Base-by-base conservation (phyloP, 2,797 vertebrate genomes). In the Prionace glauca region DNA sequence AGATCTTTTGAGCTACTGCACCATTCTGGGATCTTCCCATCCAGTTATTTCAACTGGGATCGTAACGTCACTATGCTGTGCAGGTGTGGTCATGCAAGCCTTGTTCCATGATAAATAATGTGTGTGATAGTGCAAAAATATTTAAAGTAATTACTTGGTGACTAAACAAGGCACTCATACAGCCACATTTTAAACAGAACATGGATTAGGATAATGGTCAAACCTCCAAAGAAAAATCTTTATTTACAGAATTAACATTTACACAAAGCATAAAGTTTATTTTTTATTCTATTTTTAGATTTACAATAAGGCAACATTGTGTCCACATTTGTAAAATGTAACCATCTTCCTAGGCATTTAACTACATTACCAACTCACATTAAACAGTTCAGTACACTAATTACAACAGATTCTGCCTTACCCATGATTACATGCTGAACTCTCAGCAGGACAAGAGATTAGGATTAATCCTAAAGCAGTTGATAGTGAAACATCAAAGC, bases 231-330 rank as follows among this genome's bases (percentile, higher is more conserved):
- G 26, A 29, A 29, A 72, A 50, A 56, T 26, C 86, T 56, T n/a
- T 90, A 90, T 60, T 90, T 90, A 90, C 56, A 88, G 24, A 88
- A 60, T 11, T 9, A 71, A 71, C 86, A 60, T 95, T 95, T 60
- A 95, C 26, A 95, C 41, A 77, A 71, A 26, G 24, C 50, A 29
- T 36, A n/a, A 65, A 67, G 62, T 22, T 36, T 67, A 29, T n/a
- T 77, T 94, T 77, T 7, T 24, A 69, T 93, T 71, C 36, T 3
- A 69, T 94, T 94, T 93, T 72, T 94, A 45, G 92, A 77, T 74
- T 95, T 95, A 91, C 88, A 91, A 65, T 91, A 95, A 95, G 93
- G 93, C 71, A 95, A 95, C 92, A 94, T 65, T 65, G 71, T 77
- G 93, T 95, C 93, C 71, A 95, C 50, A 95, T 65, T 32, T 62